A percentile compares a stretch with the other conserved stretches of the same genome.
phyloP scores from a whole-genome alignment of 2,113 vertebrate genomes.

The Nicator chloris region DNA sequence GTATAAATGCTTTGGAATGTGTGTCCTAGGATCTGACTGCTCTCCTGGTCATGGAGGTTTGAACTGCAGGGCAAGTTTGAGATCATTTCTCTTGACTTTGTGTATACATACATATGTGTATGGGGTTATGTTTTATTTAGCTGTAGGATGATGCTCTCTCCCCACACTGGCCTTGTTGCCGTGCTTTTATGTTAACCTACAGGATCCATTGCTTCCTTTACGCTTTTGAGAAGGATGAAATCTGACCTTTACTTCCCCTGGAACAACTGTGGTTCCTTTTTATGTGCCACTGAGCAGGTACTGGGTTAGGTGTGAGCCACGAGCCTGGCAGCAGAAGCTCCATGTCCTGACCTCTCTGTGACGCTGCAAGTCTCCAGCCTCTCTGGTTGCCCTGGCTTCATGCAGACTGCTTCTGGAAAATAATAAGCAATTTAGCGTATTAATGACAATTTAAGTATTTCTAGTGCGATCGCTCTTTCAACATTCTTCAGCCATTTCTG shows the following conservation, averaged over 20 bases:
- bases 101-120: fast-evolving
- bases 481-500: neutral
- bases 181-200: neutral
- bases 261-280: neutral
- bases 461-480: fast-evolving
- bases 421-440: neutral
- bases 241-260: neutral
- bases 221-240: neutral
- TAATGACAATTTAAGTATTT: neutral
- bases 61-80: neutral
- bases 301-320: neutral
- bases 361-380: neutral
- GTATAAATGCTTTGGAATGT: neutral
- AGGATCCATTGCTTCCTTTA: neutral
- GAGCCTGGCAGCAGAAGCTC: neutral
- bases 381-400: neutral
- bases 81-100: neutral
- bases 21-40: neutral
- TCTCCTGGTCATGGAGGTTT: neutral
- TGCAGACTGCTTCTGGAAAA: neutral
- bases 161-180: neutral
- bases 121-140: neutral
- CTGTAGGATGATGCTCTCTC: neutral
- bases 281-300: fast-evolving
- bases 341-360: fast-evolving